phyloP scores from a whole-genome alignment of 2,113 vertebrate genomes.

The Picathartes gymnocephalus region DNA sequence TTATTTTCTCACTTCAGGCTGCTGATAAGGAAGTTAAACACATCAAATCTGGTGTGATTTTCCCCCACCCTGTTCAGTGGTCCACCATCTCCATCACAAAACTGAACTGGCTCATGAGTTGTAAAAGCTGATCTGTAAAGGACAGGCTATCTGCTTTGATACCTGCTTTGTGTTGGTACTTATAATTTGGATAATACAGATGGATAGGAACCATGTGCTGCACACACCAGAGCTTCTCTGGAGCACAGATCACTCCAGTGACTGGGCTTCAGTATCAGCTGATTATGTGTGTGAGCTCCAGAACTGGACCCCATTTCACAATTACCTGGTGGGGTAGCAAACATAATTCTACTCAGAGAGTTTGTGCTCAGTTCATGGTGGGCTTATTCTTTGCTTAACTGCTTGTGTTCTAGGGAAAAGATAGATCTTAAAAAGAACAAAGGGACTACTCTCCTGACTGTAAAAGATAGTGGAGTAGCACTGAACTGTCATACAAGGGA shows the following conservation, averaged over 20 bases:
- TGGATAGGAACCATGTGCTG: background rate
- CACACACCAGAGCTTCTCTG: background rate
- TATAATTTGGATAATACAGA: rapidly evolving
- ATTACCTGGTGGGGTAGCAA: background rate
- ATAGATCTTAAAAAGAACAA: background rate
- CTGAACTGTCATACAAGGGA: background rate
- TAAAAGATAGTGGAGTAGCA: background rate
- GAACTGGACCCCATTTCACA: background rate
- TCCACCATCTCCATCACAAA: background rate
- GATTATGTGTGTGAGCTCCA: background rate
- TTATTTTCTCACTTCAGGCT: background rate
- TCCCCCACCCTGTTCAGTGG: background rate
- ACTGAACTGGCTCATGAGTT: background rate
- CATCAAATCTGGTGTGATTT: background rate
- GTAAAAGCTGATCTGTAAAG: background rate
- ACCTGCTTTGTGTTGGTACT: background rate
- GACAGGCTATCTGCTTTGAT: background rate
- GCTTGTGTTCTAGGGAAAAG: background rate
- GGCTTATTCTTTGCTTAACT: background rate
- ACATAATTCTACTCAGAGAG: background rate
- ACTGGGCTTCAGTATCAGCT: background rate
- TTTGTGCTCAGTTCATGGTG: rapidly evolving
- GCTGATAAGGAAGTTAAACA: background rate
- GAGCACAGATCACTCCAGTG: no score
- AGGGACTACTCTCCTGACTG: background rate